These are phyloP conservation scores for Telmatherina bonti DNA, from an alignment of 2,797 vertebrate species.

Conservation along the genomic window DNA sequence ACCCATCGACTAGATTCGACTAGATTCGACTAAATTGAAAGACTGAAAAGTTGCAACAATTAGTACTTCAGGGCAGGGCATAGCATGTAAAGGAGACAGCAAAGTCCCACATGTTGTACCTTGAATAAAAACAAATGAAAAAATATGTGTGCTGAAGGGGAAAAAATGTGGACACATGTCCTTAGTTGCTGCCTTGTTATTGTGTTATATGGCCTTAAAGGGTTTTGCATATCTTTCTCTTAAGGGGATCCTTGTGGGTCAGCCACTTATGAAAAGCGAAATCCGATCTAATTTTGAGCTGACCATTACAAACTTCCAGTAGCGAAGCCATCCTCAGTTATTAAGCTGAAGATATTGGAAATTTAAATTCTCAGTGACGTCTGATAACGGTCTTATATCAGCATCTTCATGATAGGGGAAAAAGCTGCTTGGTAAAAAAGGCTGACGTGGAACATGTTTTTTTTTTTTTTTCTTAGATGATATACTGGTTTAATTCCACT, in stretches of 20 bases:
- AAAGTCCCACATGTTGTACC: neutral
- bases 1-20: neutral
- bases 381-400: conserved; percentile 68
- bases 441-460: conserved; percentile 65
- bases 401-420: conserved; percentile 54
- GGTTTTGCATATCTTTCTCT: neutral
- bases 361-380: conserved; percentile 57
- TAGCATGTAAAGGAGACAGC: no score
- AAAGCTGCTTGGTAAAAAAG: conserved; percentile 53
- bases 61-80: neutral
- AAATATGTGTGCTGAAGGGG: no score
- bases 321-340: conserved; percentile 46
- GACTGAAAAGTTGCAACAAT: neutral
- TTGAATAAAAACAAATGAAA: neutral
- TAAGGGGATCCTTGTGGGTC: neutral
- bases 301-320: conserved; percentile 16
- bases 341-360: conserved; percentile 62
- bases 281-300: neutral
- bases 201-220: neutral
- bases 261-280: neutral
- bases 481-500: conserved; percentile 81
- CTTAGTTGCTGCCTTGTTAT: neutral
- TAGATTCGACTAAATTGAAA: neutral
- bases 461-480: conserved; percentile 69
- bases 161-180: neutral